These are phyloP conservation scores for Drosophila melanogaster DNA, from an alignment of 1,140 invertebrate genomes.

Conservation along the genomic window Release_6_plus_ISO1_MT NT_033779.5:2764501-2765000, in stretches of 20 bases:
- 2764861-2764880: slow-evolving; percentile 90
- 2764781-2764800: slow-evolving; percentile 90
- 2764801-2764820: slow-evolving; percentile 87
- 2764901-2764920: slow-evolving; percentile 92
- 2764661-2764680: slow-evolving; percentile 88
- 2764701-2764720: slow-evolving; percentile 89
- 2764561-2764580: slow-evolving; percentile 88
- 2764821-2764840: slow-evolving; percentile 86
- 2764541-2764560: slow-evolving; percentile 88
- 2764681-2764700: slow-evolving; percentile 90
- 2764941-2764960: slow-evolving; percentile 87
- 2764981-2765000: slow-evolving; percentile 91
- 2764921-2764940: slow-evolving; percentile 88
- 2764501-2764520: slow-evolving; percentile 88
- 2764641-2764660: slow-evolving; percentile 89
- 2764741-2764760: slow-evolving; percentile 87
- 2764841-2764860: slow-evolving; percentile 87
- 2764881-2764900: slow-evolving; percentile 88
- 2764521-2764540: slow-evolving; percentile 89
- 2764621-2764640: slow-evolving; percentile 85
- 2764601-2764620: slow-evolving; percentile 87
- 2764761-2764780: slow-evolving; percentile 86
- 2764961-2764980: slow-evolving; percentile 88
- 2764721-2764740: slow-evolving; percentile 88
- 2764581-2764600: slow-evolving; percentile 89